These are phyloP conservation scores for Tyrannus savana DNA, from an alignment of 2,113 vertebrate species.

Conservation along the genomic window DNA sequence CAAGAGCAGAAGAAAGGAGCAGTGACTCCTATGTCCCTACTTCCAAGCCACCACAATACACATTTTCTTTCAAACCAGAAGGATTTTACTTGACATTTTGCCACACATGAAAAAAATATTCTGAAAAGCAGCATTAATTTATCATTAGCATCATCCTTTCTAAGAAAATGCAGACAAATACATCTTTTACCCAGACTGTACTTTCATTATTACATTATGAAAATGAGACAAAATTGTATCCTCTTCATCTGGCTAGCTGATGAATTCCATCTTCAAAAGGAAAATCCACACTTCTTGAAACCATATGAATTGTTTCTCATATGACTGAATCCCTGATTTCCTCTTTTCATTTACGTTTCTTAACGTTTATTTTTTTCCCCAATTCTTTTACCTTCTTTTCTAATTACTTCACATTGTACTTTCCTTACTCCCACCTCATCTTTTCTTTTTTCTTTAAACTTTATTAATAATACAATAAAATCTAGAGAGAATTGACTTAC, in stretches of 20 bases:
- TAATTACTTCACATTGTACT: neutral
- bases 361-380: neutral
- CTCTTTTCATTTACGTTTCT: neutral
- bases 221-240: neutral
- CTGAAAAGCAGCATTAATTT: neutral
- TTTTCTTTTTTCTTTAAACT: neutral
- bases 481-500: neutral
- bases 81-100: neutral
- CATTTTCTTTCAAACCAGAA: neutral
- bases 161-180: neutral
- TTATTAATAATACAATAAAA: neutral
- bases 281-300: constrained; percentile 32
- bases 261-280: constrained; percentile 39
- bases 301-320: constrained; percentile 12
- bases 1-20: neutral
- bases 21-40: neutral
- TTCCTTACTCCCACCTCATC: neutral
- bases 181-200: neutral
- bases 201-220: neutral
- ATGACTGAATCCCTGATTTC: neutral
- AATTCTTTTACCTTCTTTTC: neutral
- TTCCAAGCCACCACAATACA: neutral
- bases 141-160: neutral
- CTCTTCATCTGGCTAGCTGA: constrained; percentile 47
- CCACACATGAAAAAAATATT: neutral